Evolutionary conservation across 2,888 invertebrate genomes (phyloP).

Genomic region (Parthenolecanium corni): DNA sequence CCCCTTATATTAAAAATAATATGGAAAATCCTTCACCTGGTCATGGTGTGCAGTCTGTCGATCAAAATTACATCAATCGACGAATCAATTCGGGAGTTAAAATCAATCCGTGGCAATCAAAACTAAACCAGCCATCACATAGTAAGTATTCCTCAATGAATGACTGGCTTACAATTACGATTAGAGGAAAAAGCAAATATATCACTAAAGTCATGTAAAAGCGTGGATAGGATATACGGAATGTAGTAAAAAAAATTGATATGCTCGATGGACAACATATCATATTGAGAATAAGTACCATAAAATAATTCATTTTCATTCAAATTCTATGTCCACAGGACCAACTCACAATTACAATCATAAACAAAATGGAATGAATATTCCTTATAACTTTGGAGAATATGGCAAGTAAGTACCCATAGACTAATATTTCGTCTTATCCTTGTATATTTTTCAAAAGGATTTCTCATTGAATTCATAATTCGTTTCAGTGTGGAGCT

Average conservation of each 20-base stretch:
- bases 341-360: slow-evolving; percentile 23
- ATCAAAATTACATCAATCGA: background rate
- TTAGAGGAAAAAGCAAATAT: no score
- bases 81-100: background rate
- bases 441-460: background rate
- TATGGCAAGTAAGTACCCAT: slow-evolving; percentile 10
- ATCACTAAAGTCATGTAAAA: no score
- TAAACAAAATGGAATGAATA: slow-evolving; percentile 17
- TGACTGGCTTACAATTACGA: background rate
- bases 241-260: no score
- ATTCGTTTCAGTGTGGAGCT: background rate
- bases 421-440: background rate
- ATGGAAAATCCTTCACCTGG: background rate
- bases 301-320: background rate
- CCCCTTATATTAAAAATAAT: background rate
- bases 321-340: slow-evolving; percentile 8
- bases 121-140: background rate
- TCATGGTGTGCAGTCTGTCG: background rate
- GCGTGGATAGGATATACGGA: no score
- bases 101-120: slow-evolving; percentile 7
- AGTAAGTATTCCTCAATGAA: background rate
- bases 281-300: no score
- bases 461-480: no score
- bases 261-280: no score
- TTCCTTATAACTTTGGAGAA: slow-evolving; percentile 11